These are phyloP conservation scores for Henricia sp. DNA, from an alignment of 53 echinoderm and acorn worm species.

Conservation along the genomic window DNA sequence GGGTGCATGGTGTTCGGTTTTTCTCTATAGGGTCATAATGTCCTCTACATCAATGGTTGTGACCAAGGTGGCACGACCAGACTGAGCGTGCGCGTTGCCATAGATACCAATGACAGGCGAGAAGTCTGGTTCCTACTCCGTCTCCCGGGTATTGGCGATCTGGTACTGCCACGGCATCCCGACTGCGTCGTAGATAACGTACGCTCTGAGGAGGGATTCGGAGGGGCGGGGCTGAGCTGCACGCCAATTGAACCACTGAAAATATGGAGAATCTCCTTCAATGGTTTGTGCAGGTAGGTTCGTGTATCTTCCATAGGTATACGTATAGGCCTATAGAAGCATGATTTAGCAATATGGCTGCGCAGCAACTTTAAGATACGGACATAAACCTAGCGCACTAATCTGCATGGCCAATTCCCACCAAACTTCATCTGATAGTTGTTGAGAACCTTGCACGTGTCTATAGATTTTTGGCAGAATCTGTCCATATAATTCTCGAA, in stretches of 20 bases:
- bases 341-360: no score
- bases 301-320: background rate
- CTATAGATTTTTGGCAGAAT: no score
- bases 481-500: no score
- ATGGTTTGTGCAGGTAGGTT: conserved; percentile 71
- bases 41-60: conserved; percentile 40
- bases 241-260: conserved; percentile 63
- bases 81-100: conserved; percentile 49
- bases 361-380: no score
- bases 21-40: conserved; percentile 26
- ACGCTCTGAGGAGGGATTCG: conserved; percentile 51
- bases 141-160: conserved; percentile 70
- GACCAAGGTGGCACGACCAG: conserved; percentile 23
- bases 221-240: conserved; percentile 58
- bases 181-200: conserved; percentile 61
- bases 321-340: no score
- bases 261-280: conserved; percentile 69
- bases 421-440: no score
- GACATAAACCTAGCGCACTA: no score
- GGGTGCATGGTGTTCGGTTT: background rate
- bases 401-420: no score
- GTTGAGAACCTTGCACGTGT: no score
- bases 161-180: conserved; percentile 65
- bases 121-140: conserved; percentile 70
- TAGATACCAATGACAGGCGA: conserved; percentile 35